Percentiles rank a stretch among this genome's conserved stretches.
Conservation (phyloP, 2,113 vertebrate species). For the Gorsachius goisagi region DNA sequence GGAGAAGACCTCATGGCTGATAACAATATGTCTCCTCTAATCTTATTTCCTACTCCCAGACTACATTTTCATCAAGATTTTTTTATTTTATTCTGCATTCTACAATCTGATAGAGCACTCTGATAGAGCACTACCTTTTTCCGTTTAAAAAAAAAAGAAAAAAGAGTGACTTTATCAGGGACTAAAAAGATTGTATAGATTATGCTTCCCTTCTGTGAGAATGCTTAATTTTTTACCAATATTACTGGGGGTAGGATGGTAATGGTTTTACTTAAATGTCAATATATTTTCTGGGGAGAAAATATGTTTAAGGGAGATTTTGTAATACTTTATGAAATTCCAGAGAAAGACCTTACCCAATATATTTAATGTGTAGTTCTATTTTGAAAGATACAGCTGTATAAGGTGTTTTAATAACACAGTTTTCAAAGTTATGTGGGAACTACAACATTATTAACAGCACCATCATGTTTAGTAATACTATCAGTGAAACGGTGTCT, state of each 20-base stretch:
- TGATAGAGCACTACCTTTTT: neutral
- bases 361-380: neutral
- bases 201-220: neutral
- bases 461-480: neutral
- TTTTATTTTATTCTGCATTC: slow-evolving; percentile 1
- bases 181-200: neutral
- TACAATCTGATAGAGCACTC: neutral
- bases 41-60: slow-evolving; percentile 40
- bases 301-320: neutral
- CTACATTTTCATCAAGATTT: slow-evolving; percentile 33
- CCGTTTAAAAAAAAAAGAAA: neutral
- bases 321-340: neutral
- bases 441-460: neutral
- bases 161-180: neutral
- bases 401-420: neutral
- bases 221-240: neutral
- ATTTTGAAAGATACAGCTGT: neutral
- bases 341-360: neutral
- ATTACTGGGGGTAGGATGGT: neutral
- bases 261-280: neutral
- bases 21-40: slow-evolving; percentile 60
- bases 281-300: neutral
- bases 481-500: neutral
- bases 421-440: neutral
- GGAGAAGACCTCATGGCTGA: slow-evolving; percentile 55